Base-by-base conservation (phyloP, 2,888 invertebrate species). In the Drosophila paracracens region DNA sequence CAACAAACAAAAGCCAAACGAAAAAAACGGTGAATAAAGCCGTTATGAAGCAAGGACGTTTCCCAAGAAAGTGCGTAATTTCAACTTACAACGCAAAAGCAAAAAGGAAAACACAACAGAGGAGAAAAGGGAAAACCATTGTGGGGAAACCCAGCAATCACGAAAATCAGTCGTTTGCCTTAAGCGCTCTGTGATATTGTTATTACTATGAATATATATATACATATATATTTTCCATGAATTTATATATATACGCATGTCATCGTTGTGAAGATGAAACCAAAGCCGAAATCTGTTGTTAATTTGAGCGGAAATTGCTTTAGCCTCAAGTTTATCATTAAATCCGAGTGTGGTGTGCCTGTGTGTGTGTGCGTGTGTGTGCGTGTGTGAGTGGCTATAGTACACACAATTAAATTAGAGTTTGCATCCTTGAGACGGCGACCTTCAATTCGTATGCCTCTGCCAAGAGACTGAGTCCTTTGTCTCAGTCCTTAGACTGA, bases 21-120 rank as follows among this genome's bases (percentile, higher is more conserved):
- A 43, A 67, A 46, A 7, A 46, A 46, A 0, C 25, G 16, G 29
- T 50, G 7, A 25, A 59, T 43, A 60, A 57, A 71, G 36, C n/a
- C 40, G 61, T 54, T 70, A 58, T 85, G 70, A 72, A 61, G 70
- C 75, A 75, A 80, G 75, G 75, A 50, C 57, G 62, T 36, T 71
- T 88, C 69, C 31, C 11, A 29, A 27, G 76, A 65, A 88, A 85
- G 50, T 83, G 74, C 74, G 73, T 85, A 70, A 81, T 79, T 88
- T 76, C 74, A 25, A 54, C 21, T 27, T 35, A 57, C 29, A 58
- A 70, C 50, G 63, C 58, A 67, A 75, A 58, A 60, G 58, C 27
- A 31, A 38, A 54, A 25, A 46, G 25, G 18, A n/a, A 52, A 38
- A 40, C 31, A 33, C 36, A 36, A 51, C 4, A 25, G 25, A n/a